phyloP scores from a whole-genome alignment of 2,797 vertebrate genomes.

The Lepilemur ruficaudatus region DNA sequence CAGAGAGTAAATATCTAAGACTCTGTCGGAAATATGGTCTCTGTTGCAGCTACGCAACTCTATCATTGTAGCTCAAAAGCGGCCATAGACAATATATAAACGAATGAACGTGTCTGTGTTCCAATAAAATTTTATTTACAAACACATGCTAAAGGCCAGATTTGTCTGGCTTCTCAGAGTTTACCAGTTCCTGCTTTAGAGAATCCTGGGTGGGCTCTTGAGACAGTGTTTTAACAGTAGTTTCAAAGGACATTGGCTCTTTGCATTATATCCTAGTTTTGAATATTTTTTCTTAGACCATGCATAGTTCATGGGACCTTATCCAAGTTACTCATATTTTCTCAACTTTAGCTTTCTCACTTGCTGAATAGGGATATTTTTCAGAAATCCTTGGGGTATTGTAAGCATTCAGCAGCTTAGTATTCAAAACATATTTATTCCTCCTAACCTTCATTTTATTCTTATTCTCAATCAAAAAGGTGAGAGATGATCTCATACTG shows the following conservation, averaged over 20 bases:
- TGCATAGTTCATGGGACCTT: neutral
- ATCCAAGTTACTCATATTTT: neutral
- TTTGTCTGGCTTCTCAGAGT: neutral
- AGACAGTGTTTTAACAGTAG: neutral
- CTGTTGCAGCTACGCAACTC: neutral
- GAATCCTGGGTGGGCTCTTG: neutral
- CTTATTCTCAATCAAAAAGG: constrained; percentile 12
- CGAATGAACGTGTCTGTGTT: neutral
- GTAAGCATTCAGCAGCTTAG: neutral
- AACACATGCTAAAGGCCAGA: neutral
- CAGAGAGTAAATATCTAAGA: neutral
- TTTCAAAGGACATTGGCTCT: neutral
- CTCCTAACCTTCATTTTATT: neutral
- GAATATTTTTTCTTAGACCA: neutral
- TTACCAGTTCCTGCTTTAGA: neutral
- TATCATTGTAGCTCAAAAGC: neutral
- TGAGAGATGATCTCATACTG: neutral
- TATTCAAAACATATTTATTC: neutral
- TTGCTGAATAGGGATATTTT: constrained; percentile 19
- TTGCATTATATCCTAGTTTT: neutral
- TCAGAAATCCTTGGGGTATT: neutral
- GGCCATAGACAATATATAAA: neutral
- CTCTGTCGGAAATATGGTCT: neutral
- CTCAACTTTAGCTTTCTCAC: neutral
- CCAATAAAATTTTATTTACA: constrained; percentile 47